phyloP scores from a whole-genome alignment of 1,140 invertebrate species.

The Heliconius congener region DNA sequence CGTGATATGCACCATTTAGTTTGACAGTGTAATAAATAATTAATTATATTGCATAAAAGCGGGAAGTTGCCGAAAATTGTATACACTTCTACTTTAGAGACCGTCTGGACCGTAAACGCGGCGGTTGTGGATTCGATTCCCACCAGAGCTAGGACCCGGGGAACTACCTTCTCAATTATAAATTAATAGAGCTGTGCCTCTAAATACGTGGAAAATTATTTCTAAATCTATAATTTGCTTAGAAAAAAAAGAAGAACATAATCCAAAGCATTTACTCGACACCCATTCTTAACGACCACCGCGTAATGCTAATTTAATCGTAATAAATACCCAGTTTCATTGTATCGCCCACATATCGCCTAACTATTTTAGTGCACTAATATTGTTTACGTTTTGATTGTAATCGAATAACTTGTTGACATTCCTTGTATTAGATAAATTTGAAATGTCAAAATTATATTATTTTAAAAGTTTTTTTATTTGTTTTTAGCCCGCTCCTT shows the following conservation, averaged over 20 bases:
- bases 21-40: constrained; percentile 17
- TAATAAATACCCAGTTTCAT: background rate
- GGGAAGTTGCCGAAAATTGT: constrained; percentile 16
- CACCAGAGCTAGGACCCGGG: no score
- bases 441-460: background rate
- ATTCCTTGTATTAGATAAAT: background rate
- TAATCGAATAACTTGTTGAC: constrained; percentile 8
- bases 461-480: no score
- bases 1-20: constrained; percentile 35
- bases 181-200: no score
- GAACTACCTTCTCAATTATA: no score
- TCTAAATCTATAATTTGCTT: no score
- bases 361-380: background rate
- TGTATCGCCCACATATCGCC: constrained; percentile 2
- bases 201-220: no score
- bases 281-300: background rate
- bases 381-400: constrained; percentile 8
- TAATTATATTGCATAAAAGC: constrained; percentile 11
- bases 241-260: background rate
- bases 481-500: no score
- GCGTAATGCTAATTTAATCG: background rate
- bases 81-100: no score
- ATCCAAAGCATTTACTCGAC: background rate
- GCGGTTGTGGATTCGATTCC: no score
- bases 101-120: no score